These are phyloP conservation scores for Trichonephila clavipes DNA, from an alignment of 1,140 invertebrate genomes.

Conservation along the genomic window DNA sequence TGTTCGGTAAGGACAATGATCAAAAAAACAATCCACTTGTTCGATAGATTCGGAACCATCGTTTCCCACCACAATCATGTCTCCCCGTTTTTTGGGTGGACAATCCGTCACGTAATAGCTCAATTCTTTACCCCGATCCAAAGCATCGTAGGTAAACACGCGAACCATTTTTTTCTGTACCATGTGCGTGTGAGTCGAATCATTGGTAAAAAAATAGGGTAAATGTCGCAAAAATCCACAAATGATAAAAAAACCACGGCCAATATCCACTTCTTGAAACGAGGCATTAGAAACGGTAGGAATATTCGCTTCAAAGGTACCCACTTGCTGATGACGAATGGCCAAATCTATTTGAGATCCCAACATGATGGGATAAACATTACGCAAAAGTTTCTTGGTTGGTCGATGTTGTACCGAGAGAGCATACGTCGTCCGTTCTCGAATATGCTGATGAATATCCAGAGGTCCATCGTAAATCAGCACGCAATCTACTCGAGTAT, in stretches of 20 bases:
- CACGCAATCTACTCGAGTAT: neutral
- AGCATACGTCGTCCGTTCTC: neutral
- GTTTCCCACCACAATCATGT: neutral
- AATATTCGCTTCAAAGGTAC: neutral
- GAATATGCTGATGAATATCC: conserved; percentile 8
- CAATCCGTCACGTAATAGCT: neutral
- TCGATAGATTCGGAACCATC: neutral
- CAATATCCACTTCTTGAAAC: neutral
- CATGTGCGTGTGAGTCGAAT: conserved; percentile 29
- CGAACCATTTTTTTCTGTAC: conserved; percentile 27
- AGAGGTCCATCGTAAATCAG: neutral
- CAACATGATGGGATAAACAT: conserved; percentile 28
- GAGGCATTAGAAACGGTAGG: neutral
- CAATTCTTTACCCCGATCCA: too few relatives aligned
- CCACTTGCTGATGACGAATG: neutral
- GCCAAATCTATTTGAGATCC: conserved; percentile 6
- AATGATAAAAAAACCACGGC: neutral
- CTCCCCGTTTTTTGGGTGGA: neutral
- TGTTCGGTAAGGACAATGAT: neutral
- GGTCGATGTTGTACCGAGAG: neutral
- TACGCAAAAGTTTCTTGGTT: neutral
- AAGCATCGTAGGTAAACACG: neutral
- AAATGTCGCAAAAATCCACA: neutral
- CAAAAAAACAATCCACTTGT: neutral
- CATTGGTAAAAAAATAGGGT: conserved; percentile 53